Percentiles rank a stretch among this genome's conserved stretches.
These are phyloP conservation scores for Synergus japonicus DNA, from an alignment of 2,888 invertebrate genomes.

Conservation along the genomic window DNA sequence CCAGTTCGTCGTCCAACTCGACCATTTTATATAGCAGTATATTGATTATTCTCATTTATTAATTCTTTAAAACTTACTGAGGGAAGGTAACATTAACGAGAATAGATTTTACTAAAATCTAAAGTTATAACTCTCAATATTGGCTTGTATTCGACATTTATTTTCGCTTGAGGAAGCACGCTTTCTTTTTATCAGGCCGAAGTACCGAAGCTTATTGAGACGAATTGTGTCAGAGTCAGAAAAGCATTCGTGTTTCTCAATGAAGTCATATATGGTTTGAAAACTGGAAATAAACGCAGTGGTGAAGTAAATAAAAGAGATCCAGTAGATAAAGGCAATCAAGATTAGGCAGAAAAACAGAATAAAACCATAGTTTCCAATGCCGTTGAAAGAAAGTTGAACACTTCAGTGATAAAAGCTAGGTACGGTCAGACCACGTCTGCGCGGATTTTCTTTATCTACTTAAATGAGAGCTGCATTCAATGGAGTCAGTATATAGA, in stretches of 20 bases:
- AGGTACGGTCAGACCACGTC: slow-evolving; percentile 37
- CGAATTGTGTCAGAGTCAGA: slow-evolving; percentile 18
- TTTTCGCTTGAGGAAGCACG: background rate
- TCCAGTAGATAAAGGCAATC: slow-evolving; percentile 40
- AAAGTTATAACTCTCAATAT: background rate
- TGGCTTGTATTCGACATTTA: background rate
- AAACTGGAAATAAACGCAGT: slow-evolving; percentile 7
- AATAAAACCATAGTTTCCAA: slow-evolving; percentile 36
- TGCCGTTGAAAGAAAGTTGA: slow-evolving; percentile 38
- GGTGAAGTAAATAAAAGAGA: slow-evolving; percentile 35
- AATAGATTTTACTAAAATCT: too few relatives aligned
- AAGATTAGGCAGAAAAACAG: slow-evolving; percentile 34
- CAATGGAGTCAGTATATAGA: slow-evolving; percentile 3
- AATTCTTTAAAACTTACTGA: background rate
- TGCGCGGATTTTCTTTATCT: slow-evolving; percentile 38
- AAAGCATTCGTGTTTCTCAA: slow-evolving; percentile 23
- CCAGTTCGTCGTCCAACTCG: background rate
- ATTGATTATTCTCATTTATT: slow-evolving; percentile 5
- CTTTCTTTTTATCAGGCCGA: background rate
- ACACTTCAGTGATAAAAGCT: slow-evolving; percentile 34
- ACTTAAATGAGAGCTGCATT: slow-evolving; percentile 34
- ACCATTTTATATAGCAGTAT: slow-evolving; percentile 15
- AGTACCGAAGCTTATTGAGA: slow-evolving; percentile 13
- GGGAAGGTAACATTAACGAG: background rate
- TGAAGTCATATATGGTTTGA: slow-evolving; percentile 3